These are phyloP conservation scores for Chalcosyrphus nemorum DNA, from an alignment of 2,888 invertebrate species.

Conservation along the genomic window DNA sequence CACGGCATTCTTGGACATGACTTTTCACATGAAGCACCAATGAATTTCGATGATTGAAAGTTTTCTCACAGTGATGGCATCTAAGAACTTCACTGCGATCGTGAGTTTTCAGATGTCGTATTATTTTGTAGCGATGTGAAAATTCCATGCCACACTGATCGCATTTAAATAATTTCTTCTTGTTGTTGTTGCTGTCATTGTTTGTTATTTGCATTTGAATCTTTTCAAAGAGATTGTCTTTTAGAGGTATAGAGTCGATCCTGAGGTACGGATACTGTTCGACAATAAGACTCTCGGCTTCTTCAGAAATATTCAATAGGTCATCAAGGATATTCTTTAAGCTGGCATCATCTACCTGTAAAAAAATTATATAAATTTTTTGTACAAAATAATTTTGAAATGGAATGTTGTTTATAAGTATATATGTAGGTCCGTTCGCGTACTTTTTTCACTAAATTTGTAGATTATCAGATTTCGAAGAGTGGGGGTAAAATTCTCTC, in stretches of 20 bases:
- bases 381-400: neutral
- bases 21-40: slow-evolving; percentile 58
- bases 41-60: slow-evolving; percentile 52
- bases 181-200: neutral
- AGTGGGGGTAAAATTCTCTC: too few relatives aligned
- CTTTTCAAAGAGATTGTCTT: slow-evolving; percentile 6
- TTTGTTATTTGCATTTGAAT: neutral
- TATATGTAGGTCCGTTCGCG: too few relatives aligned
- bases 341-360: slow-evolving; percentile 13
- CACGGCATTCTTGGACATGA: slow-evolving; percentile 32
- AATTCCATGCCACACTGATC: slow-evolving; percentile 49
- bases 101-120: slow-evolving; percentile 42
- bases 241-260: slow-evolving; percentile 29
- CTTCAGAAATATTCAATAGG: slow-evolving; percentile 51
- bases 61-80: slow-evolving; percentile 61
- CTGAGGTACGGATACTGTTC: slow-evolving; percentile 52
- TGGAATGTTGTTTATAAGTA: too few relatives aligned
- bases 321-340: slow-evolving; percentile 52
- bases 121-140: slow-evolving; percentile 49
- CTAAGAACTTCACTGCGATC: slow-evolving; percentile 6
- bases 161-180: slow-evolving; percentile 38
- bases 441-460: too few relatives aligned
- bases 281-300: slow-evolving; percentile 46
- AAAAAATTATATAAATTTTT: neutral
- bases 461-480: too few relatives aligned